These are phyloP conservation scores for Leuctra nigra DNA, from an alignment of 2,888 invertebrate genomes.

Conservation along the genomic window DNA sequence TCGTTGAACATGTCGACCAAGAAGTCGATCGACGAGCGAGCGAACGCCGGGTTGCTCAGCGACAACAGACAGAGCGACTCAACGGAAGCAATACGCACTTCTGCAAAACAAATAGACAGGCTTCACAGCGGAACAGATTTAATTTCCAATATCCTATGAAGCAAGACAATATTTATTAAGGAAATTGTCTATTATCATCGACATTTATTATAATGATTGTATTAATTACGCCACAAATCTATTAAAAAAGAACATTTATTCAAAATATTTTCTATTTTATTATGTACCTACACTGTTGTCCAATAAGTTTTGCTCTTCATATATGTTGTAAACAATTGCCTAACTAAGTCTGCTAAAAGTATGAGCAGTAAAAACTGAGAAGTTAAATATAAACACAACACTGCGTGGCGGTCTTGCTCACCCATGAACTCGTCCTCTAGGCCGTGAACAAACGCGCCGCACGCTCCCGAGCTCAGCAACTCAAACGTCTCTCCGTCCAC, in stretches of 20 bases:
- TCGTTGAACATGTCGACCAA: slow-evolving; percentile 99
- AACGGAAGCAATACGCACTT: slow-evolving; percentile 92
- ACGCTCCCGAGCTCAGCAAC: slow-evolving; percentile 88
- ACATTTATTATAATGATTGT: no score
- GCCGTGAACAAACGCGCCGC: slow-evolving; percentile 97
- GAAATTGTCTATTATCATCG: no score
- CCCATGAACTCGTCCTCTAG: slow-evolving; percentile 98
- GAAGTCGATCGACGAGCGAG: slow-evolving; percentile 86
- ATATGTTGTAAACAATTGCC: no score
- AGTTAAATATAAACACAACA: slow-evolving; percentile 10
- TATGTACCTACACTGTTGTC: no score
- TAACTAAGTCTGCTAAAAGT: no score
- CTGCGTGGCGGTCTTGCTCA: slow-evolving; percentile 9
- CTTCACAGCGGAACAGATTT: no score
- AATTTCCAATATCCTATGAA: no score
- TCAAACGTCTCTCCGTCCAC: slow-evolving; percentile 67
- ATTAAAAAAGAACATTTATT: no score
- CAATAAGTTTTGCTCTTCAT: no score
- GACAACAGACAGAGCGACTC: slow-evolving; percentile 89
- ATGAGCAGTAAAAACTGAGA: slow-evolving; percentile 12
- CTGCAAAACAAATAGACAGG: slow-evolving; percentile 46
- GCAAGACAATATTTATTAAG: no score
- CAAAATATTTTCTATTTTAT: no score
- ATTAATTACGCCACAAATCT: no score
- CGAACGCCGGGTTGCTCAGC: slow-evolving; percentile 73